Base-by-base conservation (phyloP, 2,113 vertebrate species). In the Gyps fulvus region DNA sequence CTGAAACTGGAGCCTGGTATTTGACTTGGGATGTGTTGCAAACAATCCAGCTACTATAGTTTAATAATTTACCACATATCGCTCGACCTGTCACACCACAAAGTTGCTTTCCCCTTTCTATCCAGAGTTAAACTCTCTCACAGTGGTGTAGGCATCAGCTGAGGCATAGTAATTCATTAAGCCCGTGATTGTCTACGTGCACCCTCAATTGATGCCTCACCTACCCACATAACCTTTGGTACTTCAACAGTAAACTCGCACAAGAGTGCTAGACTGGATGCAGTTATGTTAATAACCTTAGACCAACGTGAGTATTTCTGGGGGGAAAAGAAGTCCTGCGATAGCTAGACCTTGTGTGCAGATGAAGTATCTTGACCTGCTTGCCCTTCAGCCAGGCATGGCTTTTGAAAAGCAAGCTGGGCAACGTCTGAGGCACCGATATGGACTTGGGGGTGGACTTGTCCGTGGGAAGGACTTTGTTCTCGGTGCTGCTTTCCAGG, bases 401-500 rank as follows among this genome's bases (percentile, higher is more conserved):
- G 34, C 59, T 70, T 80, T 31, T 29, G 52, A 42, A 77, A n/a
- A 85, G 57, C 11, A 5, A 8, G 22, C 8, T 2, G 47, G 25
- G 42, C 34, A 43, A 20, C 0, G 0, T 6, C 7, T 10, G 38
- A 69, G 63, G 63, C 40, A 49, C 25, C 5, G 4, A 6, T 20
- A 57, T 11, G 55, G 55, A 29, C 36, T n/a, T 36, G 26, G 21
- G 52, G 16, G 34, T 34, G 19, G 40, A 29, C 21, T 19, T 13
- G 17, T 29, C 36, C 15, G 1, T 1, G 3, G 49, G 49, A 40
- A 65, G 45, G n/a, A 27, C 16, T 1, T 1, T 0, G 1, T 17
- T 84, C n/a, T 45, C 15, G 5, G 34, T 42, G 65, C 54, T 1
- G 2, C 50, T 63, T 52, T 17, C 18, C 34, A 47, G 54, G 23